These are phyloP conservation scores for Macroramphosus scolopax DNA, from an alignment of 2,797 vertebrate genomes.

Conservation along the genomic window DNA sequence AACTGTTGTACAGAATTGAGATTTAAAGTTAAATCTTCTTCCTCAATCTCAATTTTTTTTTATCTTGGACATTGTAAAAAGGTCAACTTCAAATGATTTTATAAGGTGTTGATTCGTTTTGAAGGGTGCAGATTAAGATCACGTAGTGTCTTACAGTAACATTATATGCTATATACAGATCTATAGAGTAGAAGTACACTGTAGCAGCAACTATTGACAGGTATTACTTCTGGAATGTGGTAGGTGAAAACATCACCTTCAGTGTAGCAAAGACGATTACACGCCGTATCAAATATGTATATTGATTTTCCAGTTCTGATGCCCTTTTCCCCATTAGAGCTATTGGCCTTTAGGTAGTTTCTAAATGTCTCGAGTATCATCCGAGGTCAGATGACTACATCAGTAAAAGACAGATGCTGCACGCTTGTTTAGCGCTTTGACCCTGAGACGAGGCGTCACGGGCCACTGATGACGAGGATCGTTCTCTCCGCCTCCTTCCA, in stretches of 20 bases:
- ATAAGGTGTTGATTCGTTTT: too few relatives aligned
- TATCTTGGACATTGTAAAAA: too few relatives aligned
- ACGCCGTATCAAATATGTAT: conserved; percentile 27
- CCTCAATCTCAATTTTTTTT: too few relatives aligned
- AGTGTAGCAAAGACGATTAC: conserved; percentile 36
- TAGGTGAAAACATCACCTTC: conserved; percentile 39
- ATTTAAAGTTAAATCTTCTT: too few relatives aligned
- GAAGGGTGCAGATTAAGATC: too few relatives aligned
- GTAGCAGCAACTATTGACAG: too few relatives aligned
- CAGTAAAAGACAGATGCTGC: conserved; percentile 23
- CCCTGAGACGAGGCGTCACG: conserved; percentile 28
- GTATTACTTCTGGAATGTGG: too few relatives aligned
- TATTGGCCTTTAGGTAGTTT: conserved; percentile 40
- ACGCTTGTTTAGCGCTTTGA: conserved; percentile 42
- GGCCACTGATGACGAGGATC: conserved; percentile 11
- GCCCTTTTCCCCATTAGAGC: conserved; percentile 28
- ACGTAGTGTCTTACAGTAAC: too few relatives aligned
- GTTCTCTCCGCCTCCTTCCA: conserved; percentile 28
- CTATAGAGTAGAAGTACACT: too few relatives aligned
- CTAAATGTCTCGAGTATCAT: conserved; percentile 27
- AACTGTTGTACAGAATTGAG: too few relatives aligned
- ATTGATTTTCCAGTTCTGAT: conserved; percentile 56
- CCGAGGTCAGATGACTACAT: conserved; percentile 45
- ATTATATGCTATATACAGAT: too few relatives aligned
- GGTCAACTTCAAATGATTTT: too few relatives aligned